Evolutionary conservation across 1,140 invertebrate species (phyloP).

Genomic region (Eriosoma lanigerum): DNA sequence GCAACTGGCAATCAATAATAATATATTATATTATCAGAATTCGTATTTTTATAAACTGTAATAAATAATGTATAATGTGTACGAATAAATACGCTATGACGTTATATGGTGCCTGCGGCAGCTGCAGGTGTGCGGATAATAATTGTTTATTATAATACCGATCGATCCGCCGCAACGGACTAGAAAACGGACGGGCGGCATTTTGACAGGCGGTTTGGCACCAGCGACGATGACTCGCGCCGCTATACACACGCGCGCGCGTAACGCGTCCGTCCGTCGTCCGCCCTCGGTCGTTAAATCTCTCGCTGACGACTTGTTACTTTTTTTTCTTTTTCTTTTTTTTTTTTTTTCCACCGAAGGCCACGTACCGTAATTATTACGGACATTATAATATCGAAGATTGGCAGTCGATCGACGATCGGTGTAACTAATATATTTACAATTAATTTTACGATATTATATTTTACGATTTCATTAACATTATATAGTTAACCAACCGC

Average conservation of each 20-base stretch:
- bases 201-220: slow-evolving; percentile 28
- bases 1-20: too few species aligned
- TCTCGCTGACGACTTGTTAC: slow-evolving; percentile 28
- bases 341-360: background rate
- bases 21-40: too few species aligned
- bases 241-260: background rate
- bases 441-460: background rate
- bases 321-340: too few species aligned
- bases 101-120: background rate
- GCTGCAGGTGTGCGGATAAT: slow-evolving; percentile 1
- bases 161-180: background rate
- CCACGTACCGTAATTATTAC: slow-evolving; percentile 6
- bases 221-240: background rate
- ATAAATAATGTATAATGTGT: too few species aligned
- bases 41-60: too few species aligned
- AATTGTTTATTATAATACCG: slow-evolving; percentile 9
- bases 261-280: background rate
- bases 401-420: background rate
- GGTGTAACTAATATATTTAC: background rate
- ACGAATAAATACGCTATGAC: background rate
- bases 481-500: too few species aligned
- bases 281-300: background rate
- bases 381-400: background rate
- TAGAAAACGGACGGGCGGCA: background rate
- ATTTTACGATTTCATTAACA: too few species aligned